Evolutionary conservation across 2,888 invertebrate genomes (phyloP).

Genomic region (Abscondita cerata): DNA sequence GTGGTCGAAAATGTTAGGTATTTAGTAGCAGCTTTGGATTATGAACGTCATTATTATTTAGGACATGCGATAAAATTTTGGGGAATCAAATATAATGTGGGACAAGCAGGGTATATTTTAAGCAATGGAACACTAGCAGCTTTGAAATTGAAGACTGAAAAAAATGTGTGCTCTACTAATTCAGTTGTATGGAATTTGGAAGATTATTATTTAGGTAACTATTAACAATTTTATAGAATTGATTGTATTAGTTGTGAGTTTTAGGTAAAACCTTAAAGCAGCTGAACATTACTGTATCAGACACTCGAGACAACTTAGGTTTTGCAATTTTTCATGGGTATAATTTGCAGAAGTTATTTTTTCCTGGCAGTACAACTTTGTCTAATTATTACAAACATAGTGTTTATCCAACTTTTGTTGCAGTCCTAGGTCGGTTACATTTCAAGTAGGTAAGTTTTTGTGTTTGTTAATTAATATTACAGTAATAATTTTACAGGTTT

Average conservation of each 20-base stretch:
- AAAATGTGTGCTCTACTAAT: constrained; percentile 54
- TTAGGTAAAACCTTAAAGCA: constrained; percentile 62
- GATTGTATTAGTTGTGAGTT: constrained; percentile 24
- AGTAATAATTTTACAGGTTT: constrained; percentile 53
- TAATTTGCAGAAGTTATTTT: constrained; percentile 45
- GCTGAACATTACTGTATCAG: constrained; percentile 60
- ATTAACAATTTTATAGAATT: background rate
- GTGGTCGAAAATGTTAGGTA: constrained; percentile 64
- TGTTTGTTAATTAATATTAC: too few species aligned
- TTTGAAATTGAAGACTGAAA: constrained; percentile 56
- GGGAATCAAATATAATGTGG: constrained; percentile 63
- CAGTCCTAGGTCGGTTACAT: constrained; percentile 61
- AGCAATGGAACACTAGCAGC: constrained; percentile 59
- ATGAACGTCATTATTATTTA: constrained; percentile 60
- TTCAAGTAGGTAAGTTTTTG: constrained; percentile 52
- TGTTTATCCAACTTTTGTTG: constrained; percentile 63
- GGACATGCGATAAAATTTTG: constrained; percentile 64
- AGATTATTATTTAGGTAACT: constrained; percentile 32
- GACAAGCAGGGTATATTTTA: constrained; percentile 64
- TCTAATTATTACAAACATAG: constrained; percentile 60
- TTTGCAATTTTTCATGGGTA: constrained; percentile 60
- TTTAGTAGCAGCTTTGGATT: constrained; percentile 59
- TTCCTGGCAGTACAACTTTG: constrained; percentile 41
- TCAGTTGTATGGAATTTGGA: constrained; percentile 28
- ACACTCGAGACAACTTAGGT: constrained; percentile 61